phyloP scores from a whole-genome alignment of 2,113 vertebrate genomes.

The Notothenia coriiceps region DNA sequence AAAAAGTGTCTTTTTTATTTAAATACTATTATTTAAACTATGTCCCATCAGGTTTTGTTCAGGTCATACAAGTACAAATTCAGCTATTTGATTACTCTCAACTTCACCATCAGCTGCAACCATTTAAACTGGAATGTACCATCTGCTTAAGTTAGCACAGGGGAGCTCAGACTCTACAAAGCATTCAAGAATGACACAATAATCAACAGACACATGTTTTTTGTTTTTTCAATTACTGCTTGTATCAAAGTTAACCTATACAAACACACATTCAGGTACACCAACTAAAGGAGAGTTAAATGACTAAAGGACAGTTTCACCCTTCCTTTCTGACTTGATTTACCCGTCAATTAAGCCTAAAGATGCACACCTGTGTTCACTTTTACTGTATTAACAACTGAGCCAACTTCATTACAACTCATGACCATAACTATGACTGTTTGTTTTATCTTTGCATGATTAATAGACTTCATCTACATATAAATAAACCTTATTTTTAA shows the following conservation, averaged over 20 bases:
- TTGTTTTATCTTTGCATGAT: no score
- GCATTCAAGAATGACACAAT: not conserved
- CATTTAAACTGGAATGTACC: not conserved
- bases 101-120: not conserved
- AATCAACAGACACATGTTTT: not conserved
- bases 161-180: not conserved
- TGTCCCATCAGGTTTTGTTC: no score
- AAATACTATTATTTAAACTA: no score
- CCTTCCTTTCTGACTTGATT: no score
- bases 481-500: no score
- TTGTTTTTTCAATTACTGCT: not conserved
- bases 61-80: not conserved
- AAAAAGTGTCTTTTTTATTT: no score
- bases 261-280: not conserved
- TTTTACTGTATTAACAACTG: not conserved
- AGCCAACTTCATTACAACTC: not conserved
- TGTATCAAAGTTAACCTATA: not conserved
- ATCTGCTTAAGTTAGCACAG: not conserved
- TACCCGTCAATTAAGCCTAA: not conserved
- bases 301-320: not conserved
- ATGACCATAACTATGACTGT: no score
- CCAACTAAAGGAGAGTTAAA: not conserved
- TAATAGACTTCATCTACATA: no score
- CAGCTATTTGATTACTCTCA: not conserved
- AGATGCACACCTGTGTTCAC: not conserved